Evolutionary conservation across 2,113 vertebrate genomes (phyloP).

Genomic region (Callocephalon fimbriatum): DNA sequence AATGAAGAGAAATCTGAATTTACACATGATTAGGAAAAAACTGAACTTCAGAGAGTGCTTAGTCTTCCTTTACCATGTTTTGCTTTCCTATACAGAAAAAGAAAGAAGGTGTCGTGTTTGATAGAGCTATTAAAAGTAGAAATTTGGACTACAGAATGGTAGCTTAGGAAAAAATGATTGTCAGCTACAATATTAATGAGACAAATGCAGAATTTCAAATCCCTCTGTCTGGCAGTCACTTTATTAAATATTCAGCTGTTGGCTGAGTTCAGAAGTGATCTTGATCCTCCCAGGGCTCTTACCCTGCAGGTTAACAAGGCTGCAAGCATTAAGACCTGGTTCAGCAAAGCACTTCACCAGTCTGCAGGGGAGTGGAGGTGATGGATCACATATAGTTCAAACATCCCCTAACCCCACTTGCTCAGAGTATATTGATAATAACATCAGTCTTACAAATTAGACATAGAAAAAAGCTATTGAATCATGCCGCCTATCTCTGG

Average conservation of each 20-base stretch:
- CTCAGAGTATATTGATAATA: background rate
- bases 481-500: background rate
- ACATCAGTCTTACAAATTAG: background rate
- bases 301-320: background rate
- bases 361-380: background rate
- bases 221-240: background rate
- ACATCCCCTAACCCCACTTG: background rate
- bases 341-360: background rate
- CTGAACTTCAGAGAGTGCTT: background rate
- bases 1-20: background rate
- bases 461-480: background rate
- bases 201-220: background rate
- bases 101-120: background rate
- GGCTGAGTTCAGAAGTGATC: background rate
- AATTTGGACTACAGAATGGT: background rate
- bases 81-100: background rate
- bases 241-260: slow-evolving; percentile 29
- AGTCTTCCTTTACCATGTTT: background rate
- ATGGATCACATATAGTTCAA: background rate
- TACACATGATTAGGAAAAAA: background rate
- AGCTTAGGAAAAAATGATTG: background rate
- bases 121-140: background rate
- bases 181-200: slow-evolving; percentile 14
- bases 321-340: background rate
- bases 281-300: slow-evolving; percentile 2